These are phyloP conservation scores for Furnarius figulus DNA, from an alignment of 2,113 vertebrate species.

Conservation along the genomic window DNA sequence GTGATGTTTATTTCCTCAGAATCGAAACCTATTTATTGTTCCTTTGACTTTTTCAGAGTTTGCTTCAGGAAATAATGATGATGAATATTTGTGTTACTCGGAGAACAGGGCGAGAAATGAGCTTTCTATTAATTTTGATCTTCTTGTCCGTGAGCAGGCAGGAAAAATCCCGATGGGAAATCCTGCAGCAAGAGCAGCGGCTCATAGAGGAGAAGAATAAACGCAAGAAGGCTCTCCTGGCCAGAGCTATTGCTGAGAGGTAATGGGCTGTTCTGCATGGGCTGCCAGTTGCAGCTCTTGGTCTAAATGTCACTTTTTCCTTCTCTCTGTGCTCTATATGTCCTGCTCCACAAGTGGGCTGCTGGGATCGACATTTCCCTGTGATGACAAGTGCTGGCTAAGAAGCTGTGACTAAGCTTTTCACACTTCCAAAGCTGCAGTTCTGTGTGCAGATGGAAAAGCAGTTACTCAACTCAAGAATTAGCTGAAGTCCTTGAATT, in stretches of 20 bases:
- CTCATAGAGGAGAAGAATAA: conserved; percentile 94
- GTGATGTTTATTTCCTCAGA: background rate
- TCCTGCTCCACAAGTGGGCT: background rate
- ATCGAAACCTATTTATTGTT: conserved; percentile 20
- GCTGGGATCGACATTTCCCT: background rate
- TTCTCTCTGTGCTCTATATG: background rate
- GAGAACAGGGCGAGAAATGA: background rate
- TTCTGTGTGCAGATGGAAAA: background rate
- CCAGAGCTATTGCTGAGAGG: conserved; percentile 95
- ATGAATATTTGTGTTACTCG: background rate
- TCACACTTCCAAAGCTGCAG: background rate
- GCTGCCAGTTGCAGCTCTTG: background rate
- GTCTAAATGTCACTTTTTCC: background rate
- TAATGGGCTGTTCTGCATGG: conserved; percentile 26
- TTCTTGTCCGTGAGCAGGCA: conserved; percentile 73
- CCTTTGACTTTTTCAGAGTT: background rate
- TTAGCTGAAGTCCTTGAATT: background rate
- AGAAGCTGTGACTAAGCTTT: background rate
- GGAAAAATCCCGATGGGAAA: conserved; percentile 87
- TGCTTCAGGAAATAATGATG: background rate
- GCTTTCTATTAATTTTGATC: conserved; percentile 14
- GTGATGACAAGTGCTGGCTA: background rate
- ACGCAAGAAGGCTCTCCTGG: conserved; percentile 90
- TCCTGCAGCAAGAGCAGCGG: conserved; percentile 89
- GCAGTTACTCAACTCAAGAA: background rate